Evolutionary conservation across 2,113 vertebrate genomes (phyloP).

Genomic region (Hippoglossus stenolepis): DNA sequence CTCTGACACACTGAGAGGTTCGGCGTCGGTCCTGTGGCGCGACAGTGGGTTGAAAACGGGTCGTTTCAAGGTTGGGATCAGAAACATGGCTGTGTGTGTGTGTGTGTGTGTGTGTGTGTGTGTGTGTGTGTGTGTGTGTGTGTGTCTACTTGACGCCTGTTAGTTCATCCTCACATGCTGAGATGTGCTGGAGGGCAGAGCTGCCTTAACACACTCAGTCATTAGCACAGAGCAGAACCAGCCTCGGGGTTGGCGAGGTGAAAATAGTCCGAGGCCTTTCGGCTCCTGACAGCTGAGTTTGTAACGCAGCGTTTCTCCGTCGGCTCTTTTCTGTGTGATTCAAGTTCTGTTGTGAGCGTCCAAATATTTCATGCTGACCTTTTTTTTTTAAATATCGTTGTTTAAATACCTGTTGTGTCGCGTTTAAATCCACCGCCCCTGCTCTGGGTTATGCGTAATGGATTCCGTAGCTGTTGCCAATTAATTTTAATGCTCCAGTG

Average conservation of each 20-base stretch:
- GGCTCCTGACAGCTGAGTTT: slow-evolving; percentile 41
- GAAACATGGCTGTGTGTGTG: slow-evolving; percentile 26
- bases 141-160: slow-evolving; percentile 46
- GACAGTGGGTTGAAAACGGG: slow-evolving; percentile 42
- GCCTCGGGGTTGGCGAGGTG: slow-evolving; percentile 42
- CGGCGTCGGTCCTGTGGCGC: slow-evolving; percentile 35
- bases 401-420: background rate
- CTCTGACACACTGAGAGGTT: slow-evolving; percentile 40
- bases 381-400: background rate
- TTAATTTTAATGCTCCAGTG: too few relatives aligned
- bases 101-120: slow-evolving; percentile 30
- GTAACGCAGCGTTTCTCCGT: slow-evolving; percentile 13
- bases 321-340: background rate
- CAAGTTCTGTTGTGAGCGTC: background rate
- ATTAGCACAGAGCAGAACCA: slow-evolving; percentile 22
- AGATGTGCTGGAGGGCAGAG: slow-evolving; percentile 53
- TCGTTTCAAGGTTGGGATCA: slow-evolving; percentile 60
- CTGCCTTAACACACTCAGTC: slow-evolving; percentile 27
- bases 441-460: background rate
- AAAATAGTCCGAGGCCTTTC: slow-evolving; percentile 41
- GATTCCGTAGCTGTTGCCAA: too few relatives aligned
- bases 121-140: slow-evolving; percentile 41
- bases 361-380: too few relatives aligned
- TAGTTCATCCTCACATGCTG: slow-evolving; percentile 54
- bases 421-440: background rate